phyloP scores from a whole-genome alignment of 1,140 invertebrate species.

The Dryas iulia region DNA sequence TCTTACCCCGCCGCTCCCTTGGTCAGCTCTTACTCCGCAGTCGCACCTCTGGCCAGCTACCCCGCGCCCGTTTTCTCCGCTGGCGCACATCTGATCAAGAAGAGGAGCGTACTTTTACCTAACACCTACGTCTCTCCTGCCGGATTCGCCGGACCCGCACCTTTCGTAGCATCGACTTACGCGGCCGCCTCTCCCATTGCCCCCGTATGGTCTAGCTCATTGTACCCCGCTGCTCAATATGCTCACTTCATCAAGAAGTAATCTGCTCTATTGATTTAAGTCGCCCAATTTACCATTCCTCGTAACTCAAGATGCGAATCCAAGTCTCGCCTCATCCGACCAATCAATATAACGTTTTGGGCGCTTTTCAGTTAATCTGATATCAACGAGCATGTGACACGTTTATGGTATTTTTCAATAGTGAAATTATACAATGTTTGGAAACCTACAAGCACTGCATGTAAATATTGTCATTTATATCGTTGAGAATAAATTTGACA shows the following conservation, averaged over 20 bases:
- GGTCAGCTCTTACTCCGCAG: constrained; percentile 2
- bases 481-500: background rate
- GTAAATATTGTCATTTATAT: background rate
- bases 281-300: constrained; percentile 42
- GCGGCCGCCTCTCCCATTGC: constrained; percentile 32
- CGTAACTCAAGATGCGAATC: constrained; percentile 45
- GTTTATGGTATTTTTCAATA: background rate
- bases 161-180: constrained; percentile 35
- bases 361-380: background rate
- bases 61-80: constrained; percentile 10
- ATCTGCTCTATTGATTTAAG: constrained; percentile 43
- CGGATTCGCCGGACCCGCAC: constrained; percentile 22
- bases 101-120: constrained; percentile 42
- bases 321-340: constrained; percentile 23
- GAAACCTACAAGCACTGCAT: background rate
- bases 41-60: constrained; percentile 3
- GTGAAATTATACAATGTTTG: background rate
- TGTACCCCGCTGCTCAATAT: constrained; percentile 24
- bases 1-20: constrained; percentile 10
- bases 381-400: background rate
- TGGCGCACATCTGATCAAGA: constrained; percentile 50
- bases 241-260: constrained; percentile 60
- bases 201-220: background rate
- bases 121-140: constrained; percentile 30
- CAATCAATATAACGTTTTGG: background rate